These are phyloP conservation scores for Sturnus vulgaris DNA, from an alignment of 2,113 vertebrate species.

Conservation along the genomic window DNA sequence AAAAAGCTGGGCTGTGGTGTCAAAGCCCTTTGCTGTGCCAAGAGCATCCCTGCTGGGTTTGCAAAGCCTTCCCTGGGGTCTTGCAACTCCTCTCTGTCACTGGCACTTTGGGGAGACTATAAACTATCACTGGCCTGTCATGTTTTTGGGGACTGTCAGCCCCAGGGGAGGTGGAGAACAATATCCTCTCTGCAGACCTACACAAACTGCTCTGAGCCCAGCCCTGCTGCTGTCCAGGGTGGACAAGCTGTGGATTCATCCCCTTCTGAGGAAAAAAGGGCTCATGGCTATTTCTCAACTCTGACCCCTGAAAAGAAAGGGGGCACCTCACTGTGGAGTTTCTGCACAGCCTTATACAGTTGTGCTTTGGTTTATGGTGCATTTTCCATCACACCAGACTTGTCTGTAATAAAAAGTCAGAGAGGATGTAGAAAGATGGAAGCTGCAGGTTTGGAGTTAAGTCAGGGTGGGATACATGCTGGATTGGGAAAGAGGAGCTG, in stretches of 20 bases:
- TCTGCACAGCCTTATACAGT: background rate
- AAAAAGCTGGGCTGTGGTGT: background rate
- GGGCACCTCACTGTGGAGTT: background rate
- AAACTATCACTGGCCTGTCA: background rate
- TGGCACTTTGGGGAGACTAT: background rate
- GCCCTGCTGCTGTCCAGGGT: background rate
- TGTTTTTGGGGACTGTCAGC: background rate
- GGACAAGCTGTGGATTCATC: background rate
- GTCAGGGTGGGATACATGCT: background rate
- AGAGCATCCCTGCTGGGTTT: background rate
- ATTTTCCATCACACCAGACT: background rate
- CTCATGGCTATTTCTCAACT: background rate
- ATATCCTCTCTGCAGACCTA: background rate
- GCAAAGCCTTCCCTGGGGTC: background rate
- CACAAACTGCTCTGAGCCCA: background rate
- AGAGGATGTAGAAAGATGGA: background rate
- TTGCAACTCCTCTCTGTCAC: background rate
- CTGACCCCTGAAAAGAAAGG: background rate
- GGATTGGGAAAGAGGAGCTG: background rate
- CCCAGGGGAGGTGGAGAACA: background rate
- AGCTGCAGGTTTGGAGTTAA: background rate
- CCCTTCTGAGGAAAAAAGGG: background rate
- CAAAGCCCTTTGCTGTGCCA: background rate
- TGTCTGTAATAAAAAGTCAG: background rate
- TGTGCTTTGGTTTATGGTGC: background rate